Base-by-base conservation (phyloP, 2,113 vertebrate genomes). In the Sclerurus mexicanus region DNA sequence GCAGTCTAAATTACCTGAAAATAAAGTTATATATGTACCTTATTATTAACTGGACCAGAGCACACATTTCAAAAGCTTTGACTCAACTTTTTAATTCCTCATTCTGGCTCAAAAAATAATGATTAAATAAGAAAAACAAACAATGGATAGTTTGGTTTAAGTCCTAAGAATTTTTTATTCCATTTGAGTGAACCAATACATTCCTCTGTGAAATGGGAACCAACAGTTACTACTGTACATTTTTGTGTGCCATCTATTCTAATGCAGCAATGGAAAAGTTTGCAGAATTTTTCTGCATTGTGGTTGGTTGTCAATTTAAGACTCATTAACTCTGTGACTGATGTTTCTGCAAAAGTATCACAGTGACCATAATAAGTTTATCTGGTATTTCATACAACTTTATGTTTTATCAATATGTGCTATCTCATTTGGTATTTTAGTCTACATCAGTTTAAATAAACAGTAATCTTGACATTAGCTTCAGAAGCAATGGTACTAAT, bases 101-200 rank as follows among this genome's bases (percentile, higher is more conserved):
- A 7, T 40, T 2, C 15, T 78, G 20, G 19, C 22, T 90, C 63
- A 24, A 77, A 50, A 82, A 50, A 46, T 42, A 90, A 52, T 55
- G 23, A 80, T 76, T 81, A 69, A 82, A 53, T 56, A 89, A 89
- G 52, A 69, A 85, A 93, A 94, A 13, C 17, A 67, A 74, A 76
- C 72, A 80, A 30, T 33, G 7, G 15, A 37, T 53, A 60, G 28
- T 62, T 93, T 30, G 47, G 53, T 77, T 76, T 71, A 81, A 83
- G 4, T 63, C 24, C 64, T 87, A 79, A 67, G 42, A 69, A 8
- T 16, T 56, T 85, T 95, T 97, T 94, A 97, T 94, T 96, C 66
- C 27, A n/a, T 83, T 83, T 88, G 33, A 59, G 68, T 83, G 82
- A 94, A 91, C 5, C 21, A 52, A 67, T 87, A 96, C 93, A 96